Evolutionary conservation across 2,888 invertebrate genomes (phyloP).

Genomic region (Argynnis bischoffii): DNA sequence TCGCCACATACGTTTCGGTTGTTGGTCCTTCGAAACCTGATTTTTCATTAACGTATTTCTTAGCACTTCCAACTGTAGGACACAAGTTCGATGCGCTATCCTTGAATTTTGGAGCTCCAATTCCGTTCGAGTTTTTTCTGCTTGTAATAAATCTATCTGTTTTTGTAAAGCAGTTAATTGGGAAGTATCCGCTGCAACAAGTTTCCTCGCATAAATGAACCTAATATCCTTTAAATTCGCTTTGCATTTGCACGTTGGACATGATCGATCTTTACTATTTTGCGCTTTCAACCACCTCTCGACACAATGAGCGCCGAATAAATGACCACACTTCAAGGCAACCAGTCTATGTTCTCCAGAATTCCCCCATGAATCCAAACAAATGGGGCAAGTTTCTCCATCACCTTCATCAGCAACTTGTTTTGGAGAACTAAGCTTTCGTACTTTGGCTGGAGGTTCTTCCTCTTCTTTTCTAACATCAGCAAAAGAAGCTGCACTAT

Average conservation of each 20-base stretch:
- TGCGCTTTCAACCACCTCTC: slow-evolving; percentile 86
- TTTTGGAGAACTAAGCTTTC: slow-evolving; percentile 53
- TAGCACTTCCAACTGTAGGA: slow-evolving; percentile 59
- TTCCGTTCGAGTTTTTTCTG: slow-evolving; percentile 82
- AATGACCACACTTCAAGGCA: slow-evolving; percentile 95
- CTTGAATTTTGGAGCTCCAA: slow-evolving; percentile 82
- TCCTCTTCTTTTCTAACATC: slow-evolving; percentile 39
- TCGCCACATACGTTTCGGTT: slow-evolving; percentile 56
- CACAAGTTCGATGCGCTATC: slow-evolving; percentile 60
- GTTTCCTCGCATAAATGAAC: slow-evolving; percentile 88
- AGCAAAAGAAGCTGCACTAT: slow-evolving; percentile 44
- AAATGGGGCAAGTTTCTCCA: slow-evolving; percentile 91
- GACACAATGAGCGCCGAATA: slow-evolving; percentile 93
- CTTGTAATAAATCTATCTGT: slow-evolving; percentile 81
- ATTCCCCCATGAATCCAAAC: slow-evolving; percentile 93
- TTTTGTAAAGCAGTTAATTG: slow-evolving; percentile 86
- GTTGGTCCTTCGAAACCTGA: slow-evolving; percentile 56
- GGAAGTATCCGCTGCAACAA: slow-evolving; percentile 89
- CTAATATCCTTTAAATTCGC: slow-evolving; percentile 87
- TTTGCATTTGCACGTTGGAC: slow-evolving; percentile 94
- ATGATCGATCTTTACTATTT: slow-evolving; percentile 82
- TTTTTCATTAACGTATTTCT: slow-evolving; percentile 59
- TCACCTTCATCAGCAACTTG: slow-evolving; percentile 77
- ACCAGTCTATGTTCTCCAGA: slow-evolving; percentile 92
- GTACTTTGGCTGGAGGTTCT: slow-evolving; percentile 61